Evolutionary conservation across 2,888 invertebrate species (phyloP).

Genomic region (Portevinia maculata): DNA sequence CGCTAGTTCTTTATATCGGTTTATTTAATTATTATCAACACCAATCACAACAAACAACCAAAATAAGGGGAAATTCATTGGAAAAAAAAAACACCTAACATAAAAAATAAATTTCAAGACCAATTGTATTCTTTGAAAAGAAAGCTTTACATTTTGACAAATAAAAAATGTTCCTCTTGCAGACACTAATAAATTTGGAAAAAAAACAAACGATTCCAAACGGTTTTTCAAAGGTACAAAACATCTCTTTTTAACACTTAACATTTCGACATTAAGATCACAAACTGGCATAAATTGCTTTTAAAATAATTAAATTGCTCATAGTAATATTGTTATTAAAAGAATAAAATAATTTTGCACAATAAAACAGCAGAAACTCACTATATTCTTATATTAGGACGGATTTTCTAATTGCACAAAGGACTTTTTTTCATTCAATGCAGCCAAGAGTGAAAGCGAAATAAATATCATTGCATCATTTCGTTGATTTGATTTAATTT

Average conservation of each 20-base stretch:
- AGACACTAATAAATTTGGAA: slow-evolving; percentile 34
- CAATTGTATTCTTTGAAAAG: slow-evolving; percentile 37
- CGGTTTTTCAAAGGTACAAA: slow-evolving; percentile 39
- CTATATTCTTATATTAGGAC: slow-evolving; percentile 72
- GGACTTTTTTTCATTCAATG: slow-evolving; percentile 74
- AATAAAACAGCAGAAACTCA: slow-evolving; percentile 72
- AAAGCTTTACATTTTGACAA: slow-evolving; percentile 38
- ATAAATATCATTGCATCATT: slow-evolving; percentile 69
- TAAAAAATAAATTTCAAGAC: slow-evolving; percentile 30
- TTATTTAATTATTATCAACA: slow-evolving; percentile 12
- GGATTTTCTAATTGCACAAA: slow-evolving; percentile 71
- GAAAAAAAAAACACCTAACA: neutral
- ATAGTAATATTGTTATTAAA: slow-evolving; percentile 31
- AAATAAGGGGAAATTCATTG: neutral
- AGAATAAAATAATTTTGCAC: slow-evolving; percentile 46
- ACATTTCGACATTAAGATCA: slow-evolving; percentile 69
- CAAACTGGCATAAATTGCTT: slow-evolving; percentile 73
- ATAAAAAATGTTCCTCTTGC: slow-evolving; percentile 36
- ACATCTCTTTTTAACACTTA: slow-evolving; percentile 61
- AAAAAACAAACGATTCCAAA: slow-evolving; percentile 8
- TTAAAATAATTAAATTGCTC: slow-evolving; percentile 36
- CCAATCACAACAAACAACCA: slow-evolving; percentile 44
- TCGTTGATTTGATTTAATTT: slow-evolving; percentile 58
- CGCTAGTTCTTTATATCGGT: neutral
- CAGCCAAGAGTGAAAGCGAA: slow-evolving; percentile 72